Evolutionary conservation across 37 sponge, comb jelly and placozoan genomes (phyloP), one percentile per base, ranked within the genome.

Genomic region (Diacarnus erythraeanus): DNA sequence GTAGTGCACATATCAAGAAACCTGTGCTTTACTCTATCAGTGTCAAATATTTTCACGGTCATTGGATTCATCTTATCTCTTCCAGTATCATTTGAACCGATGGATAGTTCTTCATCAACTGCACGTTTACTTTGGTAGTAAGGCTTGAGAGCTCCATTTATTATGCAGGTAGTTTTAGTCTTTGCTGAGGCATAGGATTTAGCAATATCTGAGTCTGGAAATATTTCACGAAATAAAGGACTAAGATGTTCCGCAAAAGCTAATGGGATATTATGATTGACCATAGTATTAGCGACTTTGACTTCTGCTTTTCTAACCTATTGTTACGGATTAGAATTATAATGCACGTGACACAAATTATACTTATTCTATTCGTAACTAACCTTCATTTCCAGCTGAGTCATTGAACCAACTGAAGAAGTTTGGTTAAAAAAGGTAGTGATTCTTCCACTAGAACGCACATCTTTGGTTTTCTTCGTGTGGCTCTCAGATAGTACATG

Each of bases 131-230:
- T 30, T 40, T 8, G n/a, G 63, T 73, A 87, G 61, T 79, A 36
- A 36, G 80, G 81, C 15, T 23, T 4, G 25, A 80, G 58, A 54
- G 87, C 73, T 15, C 77, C 87, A 63, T 87, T 87, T 2, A 87
- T 10, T 30, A 87, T 87, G 51, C 87, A 87, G 23, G 87, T 80
- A 63, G 81, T 76, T 64, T 86, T 5, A 80, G 79, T 30, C n/a
- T 57, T 74, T 20, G 72, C 73, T 31, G 64, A 77, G 51, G 72
- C 78, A 69, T 77, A 84, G 15, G 72, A 72, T 31, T 68, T 71
- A 35, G 85, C 77, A 65, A 77, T 77, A 29, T 69, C 42, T 35
- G 60, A 40, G 44, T 84, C 85, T 41, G 75, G 75, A 12, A 64
- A 63, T 26, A 75, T 64, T n/a, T n/a, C n/a, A n/a, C n/a, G n/a